Evolutionary conservation across 2,113 vertebrate genomes (phyloP).

Genomic region (Poicephalus gulielmi): DNA sequence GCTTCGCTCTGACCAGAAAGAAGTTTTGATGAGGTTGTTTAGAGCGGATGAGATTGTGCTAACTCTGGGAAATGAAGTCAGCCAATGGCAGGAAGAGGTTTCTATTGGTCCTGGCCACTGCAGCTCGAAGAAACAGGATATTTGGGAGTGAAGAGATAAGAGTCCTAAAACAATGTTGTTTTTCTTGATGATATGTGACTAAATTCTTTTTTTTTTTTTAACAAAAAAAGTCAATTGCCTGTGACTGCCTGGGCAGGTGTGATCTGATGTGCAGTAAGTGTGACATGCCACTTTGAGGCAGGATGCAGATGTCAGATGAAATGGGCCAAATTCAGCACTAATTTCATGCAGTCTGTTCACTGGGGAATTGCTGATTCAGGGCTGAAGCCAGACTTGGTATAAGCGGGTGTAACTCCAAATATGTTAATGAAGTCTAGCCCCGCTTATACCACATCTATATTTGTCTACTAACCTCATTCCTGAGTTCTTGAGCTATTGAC

Average conservation of each 20-base stretch:
- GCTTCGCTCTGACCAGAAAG: slow-evolving; percentile 85
- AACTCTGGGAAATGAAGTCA: slow-evolving; percentile 96
- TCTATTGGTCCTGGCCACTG: slow-evolving; percentile 90
- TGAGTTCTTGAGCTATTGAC: background rate
- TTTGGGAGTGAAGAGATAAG: slow-evolving; percentile 95
- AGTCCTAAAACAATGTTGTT: slow-evolving; percentile 93
- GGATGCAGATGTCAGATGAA: slow-evolving; percentile 82
- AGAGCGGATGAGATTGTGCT: slow-evolving; percentile 96
- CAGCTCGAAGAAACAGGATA: slow-evolving; percentile 94
- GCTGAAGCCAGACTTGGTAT: slow-evolving; percentile 17
- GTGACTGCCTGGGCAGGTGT: slow-evolving; percentile 77
- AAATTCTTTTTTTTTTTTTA: slow-evolving; percentile 58
- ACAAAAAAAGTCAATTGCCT: slow-evolving; percentile 67
- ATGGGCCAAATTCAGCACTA: slow-evolving; percentile 61
- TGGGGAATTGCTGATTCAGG: slow-evolving; percentile 27
- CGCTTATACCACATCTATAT: background rate
- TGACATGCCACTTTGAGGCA: slow-evolving; percentile 68
- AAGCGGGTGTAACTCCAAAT: slow-evolving; percentile 46
- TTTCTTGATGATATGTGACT: slow-evolving; percentile 87
- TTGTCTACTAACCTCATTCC: background rate
- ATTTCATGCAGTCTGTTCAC: slow-evolving; percentile 40
- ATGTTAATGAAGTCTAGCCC: slow-evolving; percentile 32
- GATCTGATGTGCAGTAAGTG: slow-evolving; percentile 64
- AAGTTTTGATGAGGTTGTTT: slow-evolving; percentile 88
- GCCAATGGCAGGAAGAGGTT: slow-evolving; percentile 92